Base-by-base conservation (phyloP, 1,140 invertebrate genomes). In the Drosophila busckii region DNA sequence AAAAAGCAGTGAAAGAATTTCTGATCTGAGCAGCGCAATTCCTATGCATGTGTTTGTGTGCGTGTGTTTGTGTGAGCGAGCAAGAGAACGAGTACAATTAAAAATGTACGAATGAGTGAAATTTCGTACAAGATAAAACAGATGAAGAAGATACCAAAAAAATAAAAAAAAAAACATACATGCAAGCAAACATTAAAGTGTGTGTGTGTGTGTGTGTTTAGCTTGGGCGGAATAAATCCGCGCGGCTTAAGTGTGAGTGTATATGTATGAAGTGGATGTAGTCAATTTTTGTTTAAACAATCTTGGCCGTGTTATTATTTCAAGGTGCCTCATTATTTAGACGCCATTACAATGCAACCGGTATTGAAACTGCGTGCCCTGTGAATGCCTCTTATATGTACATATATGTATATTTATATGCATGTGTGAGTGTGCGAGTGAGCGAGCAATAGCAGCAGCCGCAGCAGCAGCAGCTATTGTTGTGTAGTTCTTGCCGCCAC, bases 201-300 rank as follows among this genome's bases (percentile, higher is more conserved):
- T 26, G 41, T 48, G 40, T 44, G 34, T 50, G 38, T 17, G 7
- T 41, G 26, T 37, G 15, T 35, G 17, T 48, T 44, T n/a, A n/a
- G n/a, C n/a, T n/a, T n/a, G n/a, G n/a, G n/a, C n/a, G n/a, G n/a
- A n/a, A n/a, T n/a, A n/a, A n/a, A n/a, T n/a, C n/a, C 41, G 25
- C 37, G 16, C 13, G 23, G 22, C 19, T 35, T 49, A 19, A 37
- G 17, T 8, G 7, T 22, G 45, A 50, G 29, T 56, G 40, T 50
- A 28, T 48, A 28, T 48, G 26, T 60, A 37, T 38, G 56, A 78
- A 62, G 40, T 41, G 62, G n/a, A n/a, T n/a, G n/a, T n/a, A n/a
- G n/a, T n/a, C n/a, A n/a, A 70, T 48, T 65, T 82, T 73, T 65
- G 76, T 80, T 82, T 82, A 75, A 73, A 73, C 50, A 82, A 82